These are phyloP conservation scores for Chaetodon auriga DNA, from an alignment of 2,113 vertebrate species.

Conservation along the genomic window DNA sequence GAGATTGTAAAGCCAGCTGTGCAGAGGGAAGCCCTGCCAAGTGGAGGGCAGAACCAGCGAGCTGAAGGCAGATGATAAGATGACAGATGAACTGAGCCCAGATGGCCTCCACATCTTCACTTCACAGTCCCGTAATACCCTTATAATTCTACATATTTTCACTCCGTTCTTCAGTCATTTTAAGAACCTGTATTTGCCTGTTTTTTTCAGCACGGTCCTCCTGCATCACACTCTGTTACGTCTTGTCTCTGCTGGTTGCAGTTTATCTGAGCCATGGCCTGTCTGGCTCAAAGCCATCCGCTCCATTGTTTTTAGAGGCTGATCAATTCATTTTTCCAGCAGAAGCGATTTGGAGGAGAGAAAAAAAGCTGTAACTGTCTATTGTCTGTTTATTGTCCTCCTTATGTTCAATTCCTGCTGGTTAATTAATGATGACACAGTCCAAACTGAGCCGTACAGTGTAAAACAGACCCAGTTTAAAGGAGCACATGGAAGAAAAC, in stretches of 20 bases:
- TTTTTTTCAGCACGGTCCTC: constrained; percentile 7
- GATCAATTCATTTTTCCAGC: constrained; percentile 48
- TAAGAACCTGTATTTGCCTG: constrained; percentile 42
- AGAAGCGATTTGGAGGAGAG: not conserved
- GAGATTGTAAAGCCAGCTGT: constrained; percentile 73
- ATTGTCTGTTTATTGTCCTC: constrained; percentile 48
- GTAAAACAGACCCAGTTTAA: constrained; percentile 14
- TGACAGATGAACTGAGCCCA: constrained; percentile 75
- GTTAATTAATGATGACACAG: constrained; percentile 41
- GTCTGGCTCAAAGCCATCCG: constrained; percentile 35
- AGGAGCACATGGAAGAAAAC: not conserved
- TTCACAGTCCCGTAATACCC: constrained; percentile 32
- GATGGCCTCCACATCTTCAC: constrained; percentile 72
- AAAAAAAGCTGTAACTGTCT: constrained; percentile 19
- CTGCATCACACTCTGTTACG: constrained; percentile 10
- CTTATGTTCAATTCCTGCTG: constrained; percentile 27
- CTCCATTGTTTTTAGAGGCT: constrained; percentile 44
- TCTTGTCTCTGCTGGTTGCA: not conserved
- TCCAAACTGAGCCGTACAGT: constrained; percentile 7
- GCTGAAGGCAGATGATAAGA: constrained; percentile 72
- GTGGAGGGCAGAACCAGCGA: constrained; percentile 61
- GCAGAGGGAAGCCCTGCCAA: constrained; percentile 69
- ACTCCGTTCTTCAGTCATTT: constrained; percentile 23
- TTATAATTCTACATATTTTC: constrained; percentile 40
- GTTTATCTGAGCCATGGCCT: constrained; percentile 16